phyloP scores from a whole-genome alignment of 2,888 invertebrate genomes.

The Scotopteryx bipunctaria region DNA sequence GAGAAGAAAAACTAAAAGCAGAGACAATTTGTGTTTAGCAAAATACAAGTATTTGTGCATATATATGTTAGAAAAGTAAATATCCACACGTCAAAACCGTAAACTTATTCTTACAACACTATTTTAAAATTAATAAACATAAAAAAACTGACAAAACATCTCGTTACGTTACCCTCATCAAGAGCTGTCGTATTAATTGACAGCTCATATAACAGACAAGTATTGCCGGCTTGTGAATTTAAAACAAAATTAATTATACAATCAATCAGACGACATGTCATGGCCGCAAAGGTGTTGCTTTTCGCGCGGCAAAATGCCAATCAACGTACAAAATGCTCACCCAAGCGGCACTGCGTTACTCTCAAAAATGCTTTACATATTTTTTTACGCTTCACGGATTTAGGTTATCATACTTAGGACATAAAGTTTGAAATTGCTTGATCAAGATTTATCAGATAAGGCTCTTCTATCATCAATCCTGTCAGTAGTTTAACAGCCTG shows the following conservation, averaged over 20 bases:
- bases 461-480: conserved; percentile 35
- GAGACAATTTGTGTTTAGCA: no score
- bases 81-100: conserved; percentile 60
- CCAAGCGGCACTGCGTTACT: conserved; percentile 53
- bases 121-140: conserved; percentile 62
- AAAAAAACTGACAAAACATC: conserved; percentile 60
- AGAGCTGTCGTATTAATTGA: conserved; percentile 79
- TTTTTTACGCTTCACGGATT: conserved; percentile 27
- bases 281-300: conserved; percentile 77
- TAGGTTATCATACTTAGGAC: conserved; percentile 42
- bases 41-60: no score
- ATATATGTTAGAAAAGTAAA: no score
- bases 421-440: conserved; percentile 44
- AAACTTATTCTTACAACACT: conserved; percentile 64
- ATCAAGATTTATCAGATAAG: conserved; percentile 32
- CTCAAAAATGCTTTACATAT: conserved; percentile 41
- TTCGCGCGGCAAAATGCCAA: conserved; percentile 79
- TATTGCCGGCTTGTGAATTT: conserved; percentile 69
- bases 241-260: conserved; percentile 81
- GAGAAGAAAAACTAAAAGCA: no score
- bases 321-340: conserved; percentile 74
- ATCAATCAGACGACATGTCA: conserved; percentile 78
- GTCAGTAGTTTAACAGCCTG: conserved; percentile 69
- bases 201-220: conserved; percentile 70
- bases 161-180: conserved; percentile 75